These are phyloP conservation scores for Semnornis frantzii DNA, from an alignment of 2,113 vertebrate genomes.

Conservation along the genomic window DNA sequence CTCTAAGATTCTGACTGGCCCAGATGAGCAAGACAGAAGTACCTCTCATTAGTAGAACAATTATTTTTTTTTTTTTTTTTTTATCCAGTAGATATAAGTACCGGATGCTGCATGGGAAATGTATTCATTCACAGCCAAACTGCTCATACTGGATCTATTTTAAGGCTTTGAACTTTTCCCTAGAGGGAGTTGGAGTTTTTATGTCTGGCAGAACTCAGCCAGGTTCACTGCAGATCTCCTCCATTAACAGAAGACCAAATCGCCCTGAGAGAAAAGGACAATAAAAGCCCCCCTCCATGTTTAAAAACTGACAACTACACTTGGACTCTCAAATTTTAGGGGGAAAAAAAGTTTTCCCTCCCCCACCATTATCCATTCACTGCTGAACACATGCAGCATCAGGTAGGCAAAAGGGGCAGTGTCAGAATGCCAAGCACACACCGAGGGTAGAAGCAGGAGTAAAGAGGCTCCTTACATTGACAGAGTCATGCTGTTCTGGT, in stretches of 20 bases:
- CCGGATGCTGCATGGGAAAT: neutral
- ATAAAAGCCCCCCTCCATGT: neutral
- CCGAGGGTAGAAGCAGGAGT: neutral
- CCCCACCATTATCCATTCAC: rapidly evolving
- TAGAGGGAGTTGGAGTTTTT: neutral
- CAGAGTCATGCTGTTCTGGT: neutral
- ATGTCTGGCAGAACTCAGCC: neutral
- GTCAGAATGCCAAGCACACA: neutral
- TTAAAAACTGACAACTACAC: neutral
- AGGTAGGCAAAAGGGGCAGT: neutral
- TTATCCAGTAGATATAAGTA: neutral
- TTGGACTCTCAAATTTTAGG: neutral
- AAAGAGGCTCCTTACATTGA: neutral
- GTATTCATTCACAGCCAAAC: neutral
- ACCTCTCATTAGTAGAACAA: neutral
- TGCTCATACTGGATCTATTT: neutral
- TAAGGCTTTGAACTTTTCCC: neutral
- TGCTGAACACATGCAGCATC: neutral
- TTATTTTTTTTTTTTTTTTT: neutral
- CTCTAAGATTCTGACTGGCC: neutral
- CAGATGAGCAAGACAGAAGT: neutral
- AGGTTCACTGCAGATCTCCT: neutral
- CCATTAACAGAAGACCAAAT: neutral
- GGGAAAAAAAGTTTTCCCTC: neutral
- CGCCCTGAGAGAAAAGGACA: rapidly evolving